These are phyloP conservation scores for Lordiphosa collinella DNA, from an alignment of 1,140 invertebrate species.

Conservation along the genomic window DNA sequence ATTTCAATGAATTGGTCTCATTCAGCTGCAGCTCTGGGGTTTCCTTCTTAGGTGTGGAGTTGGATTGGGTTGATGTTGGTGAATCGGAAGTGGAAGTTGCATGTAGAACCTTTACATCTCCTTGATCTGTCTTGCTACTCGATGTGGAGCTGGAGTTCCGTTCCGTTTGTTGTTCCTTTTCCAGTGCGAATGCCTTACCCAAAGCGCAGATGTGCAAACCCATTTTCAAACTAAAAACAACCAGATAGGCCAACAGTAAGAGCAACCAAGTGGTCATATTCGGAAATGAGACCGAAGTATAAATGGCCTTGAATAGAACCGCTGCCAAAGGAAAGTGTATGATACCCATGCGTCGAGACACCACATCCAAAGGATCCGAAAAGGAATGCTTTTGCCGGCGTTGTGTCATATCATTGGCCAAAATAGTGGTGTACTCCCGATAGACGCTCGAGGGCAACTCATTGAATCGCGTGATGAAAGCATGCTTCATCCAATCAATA, in stretches of 20 bases:
- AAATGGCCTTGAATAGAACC: constrained; percentile 88
- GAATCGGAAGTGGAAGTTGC: constrained; percentile 24
- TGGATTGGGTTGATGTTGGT: constrained; percentile 14
- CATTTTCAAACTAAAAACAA: constrained; percentile 90
- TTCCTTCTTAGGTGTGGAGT: constrained; percentile 58
- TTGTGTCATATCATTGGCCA: constrained; percentile 96
- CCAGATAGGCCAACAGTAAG: constrained; percentile 87
- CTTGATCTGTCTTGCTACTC: constrained; percentile 71
- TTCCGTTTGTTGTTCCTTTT: constrained; percentile 87
- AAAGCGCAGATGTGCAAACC: constrained; percentile 93
- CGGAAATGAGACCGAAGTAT: constrained; percentile 73
- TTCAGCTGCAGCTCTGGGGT: constrained; percentile 74
- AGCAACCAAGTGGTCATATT: constrained; percentile 86
- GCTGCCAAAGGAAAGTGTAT: constrained; percentile 97
- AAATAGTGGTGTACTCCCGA: constrained; percentile 92
- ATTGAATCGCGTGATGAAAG: constrained; percentile 93
- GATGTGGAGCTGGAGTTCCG: constrained; percentile 79
- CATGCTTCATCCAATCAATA: constrained; percentile 99
- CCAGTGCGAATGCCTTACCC: constrained; percentile 92
- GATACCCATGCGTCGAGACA: constrained; percentile 97
- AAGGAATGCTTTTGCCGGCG: constrained; percentile 96
- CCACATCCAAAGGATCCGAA: constrained; percentile 97
- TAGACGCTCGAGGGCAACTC: constrained; percentile 96
- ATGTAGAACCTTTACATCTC: constrained; percentile 1
- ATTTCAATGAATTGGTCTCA: constrained; percentile 80